Percentiles rank a stretch among this genome's conserved stretches.
Evolutionary conservation across 1,140 invertebrate genomes (phyloP).

Genomic region (Rhysida immarginata): DNA sequence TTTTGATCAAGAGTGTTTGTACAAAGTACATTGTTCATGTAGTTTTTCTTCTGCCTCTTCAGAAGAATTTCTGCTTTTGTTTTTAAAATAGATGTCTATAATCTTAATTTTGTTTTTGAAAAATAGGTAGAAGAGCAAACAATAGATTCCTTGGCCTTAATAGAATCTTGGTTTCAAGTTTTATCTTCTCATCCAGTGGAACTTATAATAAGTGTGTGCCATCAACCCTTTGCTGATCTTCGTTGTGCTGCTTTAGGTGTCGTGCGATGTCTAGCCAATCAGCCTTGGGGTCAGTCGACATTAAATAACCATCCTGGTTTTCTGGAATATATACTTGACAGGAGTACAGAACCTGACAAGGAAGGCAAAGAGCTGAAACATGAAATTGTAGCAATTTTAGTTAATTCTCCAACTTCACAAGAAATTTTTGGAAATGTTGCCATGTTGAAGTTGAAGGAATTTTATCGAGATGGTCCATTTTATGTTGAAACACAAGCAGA

Average conservation of each 20-base stretch:
- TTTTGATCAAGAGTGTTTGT: too few relatives aligned
- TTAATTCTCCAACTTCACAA: slow-evolving; percentile 35
- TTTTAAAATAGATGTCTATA: too few relatives aligned
- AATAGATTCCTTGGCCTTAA: slow-evolving; percentile 32
- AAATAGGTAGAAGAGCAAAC: slow-evolving; percentile 27
- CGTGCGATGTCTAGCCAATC: slow-evolving; percentile 34
- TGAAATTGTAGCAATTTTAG: slow-evolving; percentile 46
- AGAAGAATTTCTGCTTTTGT: too few relatives aligned
- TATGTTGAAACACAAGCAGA: slow-evolving; percentile 45
- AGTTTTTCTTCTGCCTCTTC: too few relatives aligned
- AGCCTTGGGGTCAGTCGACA: slow-evolving; percentile 45
- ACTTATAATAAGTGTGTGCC: slow-evolving; percentile 36
- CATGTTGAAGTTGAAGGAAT: slow-evolving; percentile 42
- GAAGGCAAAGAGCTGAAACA: slow-evolving; percentile 52
- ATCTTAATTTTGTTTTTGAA: too few relatives aligned
- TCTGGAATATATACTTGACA: slow-evolving; percentile 55
- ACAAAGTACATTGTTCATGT: too few relatives aligned
- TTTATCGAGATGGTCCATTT: slow-evolving; percentile 53
- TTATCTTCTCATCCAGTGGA: slow-evolving; percentile 38
- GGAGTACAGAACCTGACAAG: slow-evolving; percentile 47
- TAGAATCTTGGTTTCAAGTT: slow-evolving; percentile 41
- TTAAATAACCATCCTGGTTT: slow-evolving; percentile 45
- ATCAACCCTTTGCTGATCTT: slow-evolving; percentile 46
- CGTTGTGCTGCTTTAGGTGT: slow-evolving; percentile 37
- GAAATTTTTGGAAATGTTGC: slow-evolving; percentile 45